Evolutionary conservation across 2,797 vertebrate genomes (phyloP).

Genomic region (Podargus strigoides): DNA sequence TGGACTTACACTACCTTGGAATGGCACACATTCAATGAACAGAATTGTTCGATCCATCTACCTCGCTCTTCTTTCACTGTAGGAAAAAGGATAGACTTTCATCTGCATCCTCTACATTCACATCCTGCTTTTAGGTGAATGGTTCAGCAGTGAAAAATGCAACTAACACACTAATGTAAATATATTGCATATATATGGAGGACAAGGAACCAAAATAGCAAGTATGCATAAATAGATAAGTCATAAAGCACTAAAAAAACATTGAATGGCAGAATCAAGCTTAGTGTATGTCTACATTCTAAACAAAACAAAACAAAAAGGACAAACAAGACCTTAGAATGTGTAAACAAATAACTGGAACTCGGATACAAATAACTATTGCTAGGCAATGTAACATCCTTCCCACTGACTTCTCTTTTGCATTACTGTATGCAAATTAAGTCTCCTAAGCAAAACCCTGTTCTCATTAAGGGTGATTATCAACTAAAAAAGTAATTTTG

Average conservation of each 20-base stretch:
- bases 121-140: conserved; percentile 30
- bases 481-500: not conserved
- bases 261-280: not conserved
- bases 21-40: not conserved
- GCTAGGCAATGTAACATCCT: not conserved
- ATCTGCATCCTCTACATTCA: not conserved
- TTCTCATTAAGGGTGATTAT: not conserved
- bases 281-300: conserved; percentile 15
- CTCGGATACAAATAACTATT: not conserved
- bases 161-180: conserved; percentile 2
- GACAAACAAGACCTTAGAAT: conserved; percentile 32
- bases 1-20: not conserved
- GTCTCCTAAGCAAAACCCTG: not conserved
- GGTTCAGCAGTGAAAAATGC: conserved; percentile 40
- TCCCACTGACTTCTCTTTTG: not conserved
- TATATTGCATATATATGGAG: not conserved
- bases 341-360: conserved; percentile 45
- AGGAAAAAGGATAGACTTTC: not conserved
- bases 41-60: not conserved
- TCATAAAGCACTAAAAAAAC: conserved; percentile 2
- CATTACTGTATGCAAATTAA: not conserved
- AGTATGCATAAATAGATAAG: conserved; percentile 44
- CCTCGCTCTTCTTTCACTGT: not conserved
- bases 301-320: conserved; percentile 34
- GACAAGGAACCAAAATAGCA: conserved; percentile 16